A percentile compares a stretch with the other conserved stretches of the same genome.
Conservation (phyloP, 2,888 invertebrate species). For the Lasius fuliginosus region DNA sequence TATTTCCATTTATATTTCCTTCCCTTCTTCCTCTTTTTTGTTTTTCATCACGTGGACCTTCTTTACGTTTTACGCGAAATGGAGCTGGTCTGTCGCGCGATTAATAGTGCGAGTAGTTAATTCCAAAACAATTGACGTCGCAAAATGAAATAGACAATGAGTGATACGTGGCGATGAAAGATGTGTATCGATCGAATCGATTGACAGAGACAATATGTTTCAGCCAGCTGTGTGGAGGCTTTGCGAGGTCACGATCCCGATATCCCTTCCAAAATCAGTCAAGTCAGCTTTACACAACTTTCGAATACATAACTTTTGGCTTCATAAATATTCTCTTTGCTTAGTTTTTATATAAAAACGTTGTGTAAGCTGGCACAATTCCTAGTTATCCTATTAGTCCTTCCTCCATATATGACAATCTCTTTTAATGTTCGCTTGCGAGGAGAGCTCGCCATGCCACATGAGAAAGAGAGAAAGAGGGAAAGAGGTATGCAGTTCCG, state of each 20-base stretch:
- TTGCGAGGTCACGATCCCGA: conserved; percentile 83
- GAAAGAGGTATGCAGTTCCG: conserved; percentile 86
- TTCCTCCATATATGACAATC: conserved; percentile 59
- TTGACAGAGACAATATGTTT: conserved; percentile 81
- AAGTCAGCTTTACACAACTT: conserved; percentile 77
- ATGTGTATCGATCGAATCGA: conserved; percentile 66
- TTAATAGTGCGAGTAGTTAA: conserved; percentile 41
- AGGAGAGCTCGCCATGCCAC: conserved; percentile 81
- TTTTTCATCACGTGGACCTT: conserved; percentile 29
- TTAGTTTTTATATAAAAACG: conserved; percentile 61
- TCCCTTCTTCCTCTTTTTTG: conserved; percentile 11
- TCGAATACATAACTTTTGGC: conserved; percentile 1
- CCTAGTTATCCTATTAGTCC: conserved; percentile 45
- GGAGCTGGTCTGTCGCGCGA: conserved; percentile 55
- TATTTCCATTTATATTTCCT: not conserved
- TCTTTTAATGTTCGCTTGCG: conserved; percentile 79
- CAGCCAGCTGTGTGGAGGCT: conserved; percentile 84
- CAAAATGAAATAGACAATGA: conserved; percentile 36
- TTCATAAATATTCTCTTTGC: conserved; percentile 6
- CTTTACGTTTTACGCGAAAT: conserved; percentile 38
- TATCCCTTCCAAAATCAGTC: conserved; percentile 71
- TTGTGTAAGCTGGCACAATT: conserved; percentile 78
- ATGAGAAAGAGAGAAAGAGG: conserved; percentile 76
- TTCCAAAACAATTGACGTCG: conserved; percentile 45
- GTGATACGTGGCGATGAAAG: conserved; percentile 49